Percentiles rank a stretch among this genome's conserved stretches.
These are phyloP conservation scores for Crocodylus rhombifer DNA, from an alignment of 2,797 vertebrate genomes.

Conservation along the genomic window DNA sequence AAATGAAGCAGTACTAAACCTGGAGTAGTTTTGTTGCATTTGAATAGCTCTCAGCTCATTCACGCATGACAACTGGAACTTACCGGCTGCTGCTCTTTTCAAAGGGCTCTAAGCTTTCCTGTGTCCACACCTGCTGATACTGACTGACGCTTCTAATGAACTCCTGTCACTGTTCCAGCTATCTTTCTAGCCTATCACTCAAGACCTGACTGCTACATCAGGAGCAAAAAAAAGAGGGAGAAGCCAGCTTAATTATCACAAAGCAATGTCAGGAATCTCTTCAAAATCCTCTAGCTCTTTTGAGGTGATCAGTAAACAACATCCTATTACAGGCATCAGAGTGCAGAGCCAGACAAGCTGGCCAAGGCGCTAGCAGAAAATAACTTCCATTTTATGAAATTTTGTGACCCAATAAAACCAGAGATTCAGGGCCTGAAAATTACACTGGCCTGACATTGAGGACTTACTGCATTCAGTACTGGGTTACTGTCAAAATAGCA, in stretches of 20 bases:
- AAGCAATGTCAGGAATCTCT: not conserved
- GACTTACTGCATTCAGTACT: not conserved
- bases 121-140: not conserved
- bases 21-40: too few species aligned
- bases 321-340: not conserved
- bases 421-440: conserved; percentile 28
- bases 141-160: not conserved
- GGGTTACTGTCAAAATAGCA: not conserved
- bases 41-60: too few species aligned
- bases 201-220: not conserved
- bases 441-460: not conserved
- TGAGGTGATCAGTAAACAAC: conserved; percentile 18
- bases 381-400: not conserved
- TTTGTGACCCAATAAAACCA: not conserved
- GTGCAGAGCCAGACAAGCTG: not conserved
- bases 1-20: too few species aligned
- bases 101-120: too few species aligned
- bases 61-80: too few species aligned
- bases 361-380: not conserved
- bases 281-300: not conserved
- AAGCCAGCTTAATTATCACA: conserved; percentile 14
- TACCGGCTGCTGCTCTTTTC: too few species aligned
- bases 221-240: not conserved
- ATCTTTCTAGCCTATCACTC: accelerated
- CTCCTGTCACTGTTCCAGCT: not conserved